Conservation (phyloP, 2,888 invertebrate genomes). For the Dicyrtoma fusca region DNA sequence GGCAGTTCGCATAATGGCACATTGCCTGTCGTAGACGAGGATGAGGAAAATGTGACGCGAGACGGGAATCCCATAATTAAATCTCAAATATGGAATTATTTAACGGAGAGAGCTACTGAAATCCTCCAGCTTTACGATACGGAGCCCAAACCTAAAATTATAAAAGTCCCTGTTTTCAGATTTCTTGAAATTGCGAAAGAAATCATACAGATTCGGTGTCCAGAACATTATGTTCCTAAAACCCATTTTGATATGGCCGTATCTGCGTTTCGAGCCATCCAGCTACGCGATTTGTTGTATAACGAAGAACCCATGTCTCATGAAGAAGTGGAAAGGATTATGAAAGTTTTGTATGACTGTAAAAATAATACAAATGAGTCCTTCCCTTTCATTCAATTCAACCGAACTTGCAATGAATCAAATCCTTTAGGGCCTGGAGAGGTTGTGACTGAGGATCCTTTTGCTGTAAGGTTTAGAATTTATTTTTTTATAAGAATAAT, state of each 20-base stretch:
- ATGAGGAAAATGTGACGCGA: slow-evolving; percentile 4
- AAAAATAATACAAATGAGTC: slow-evolving; percentile 4
- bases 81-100: slow-evolving; percentile 28
- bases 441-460: neutral
- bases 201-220: slow-evolving; percentile 48
- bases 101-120: slow-evolving; percentile 10
- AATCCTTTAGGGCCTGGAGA: neutral
- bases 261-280: slow-evolving; percentile 36
- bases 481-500: too few species aligned
- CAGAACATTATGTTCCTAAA: slow-evolving; percentile 42
- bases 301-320: slow-evolving; percentile 20
- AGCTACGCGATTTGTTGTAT: slow-evolving; percentile 26
- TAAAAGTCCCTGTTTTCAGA: slow-evolving; percentile 35
- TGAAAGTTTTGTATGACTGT: slow-evolving; percentile 11
- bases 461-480: slow-evolving; percentile 4
- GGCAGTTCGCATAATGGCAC: neutral
- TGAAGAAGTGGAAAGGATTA: slow-evolving; percentile 18
- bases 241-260: slow-evolving; percentile 45
- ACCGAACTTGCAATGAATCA: neutral
- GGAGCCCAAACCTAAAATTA: neutral
- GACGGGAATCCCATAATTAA: slow-evolving; percentile 28
- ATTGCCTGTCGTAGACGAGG: slow-evolving; percentile 1
- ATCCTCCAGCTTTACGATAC: neutral
- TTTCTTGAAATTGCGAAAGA: slow-evolving; percentile 45
- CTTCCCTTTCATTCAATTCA: slow-evolving; percentile 15